Percentiles rank a stretch among this genome's conserved stretches.
Conservation (phyloP, 2,888 invertebrate genomes). For the Therioaphis trifolii region DNA sequence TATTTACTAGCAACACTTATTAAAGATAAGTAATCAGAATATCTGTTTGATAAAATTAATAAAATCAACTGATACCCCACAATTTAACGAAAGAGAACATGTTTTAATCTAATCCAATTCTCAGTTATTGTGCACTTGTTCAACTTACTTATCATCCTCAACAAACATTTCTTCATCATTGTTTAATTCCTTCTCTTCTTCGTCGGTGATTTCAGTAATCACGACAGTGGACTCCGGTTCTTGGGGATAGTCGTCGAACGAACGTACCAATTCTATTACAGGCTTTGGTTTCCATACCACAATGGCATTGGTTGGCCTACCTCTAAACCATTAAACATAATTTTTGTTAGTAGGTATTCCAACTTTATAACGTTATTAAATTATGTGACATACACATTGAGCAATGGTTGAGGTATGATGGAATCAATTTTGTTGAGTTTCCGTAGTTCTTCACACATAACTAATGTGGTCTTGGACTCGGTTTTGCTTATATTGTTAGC, state of each 20-base stretch:
- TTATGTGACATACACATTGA: conserved; percentile 26
- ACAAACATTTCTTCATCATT: conserved; percentile 23
- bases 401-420: conserved; percentile 50
- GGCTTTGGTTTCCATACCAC: conserved; percentile 48
- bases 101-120: not conserved
- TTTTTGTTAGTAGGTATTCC: not conserved
- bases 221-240: conserved; percentile 47
- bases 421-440: conserved; percentile 52
- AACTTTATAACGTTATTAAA: not conserved
- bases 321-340: conserved; percentile 11
- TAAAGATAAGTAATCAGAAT: too few species aligned
- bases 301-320: conserved; percentile 45
- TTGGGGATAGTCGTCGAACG: not conserved
- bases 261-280: not conserved
- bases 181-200: conserved; percentile 20
- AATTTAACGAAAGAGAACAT: not conserved
- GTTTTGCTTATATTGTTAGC: not conserved
- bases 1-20: too few species aligned
- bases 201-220: conserved; percentile 50
- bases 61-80: too few species aligned
- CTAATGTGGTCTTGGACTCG: conserved; percentile 42
- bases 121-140: not conserved
- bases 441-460: conserved; percentile 58
- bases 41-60: too few species aligned
- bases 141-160: conserved; percentile 50